Conservation (phyloP, 2,888 invertebrate genomes). For the Emmelina monodactyla region DNA sequence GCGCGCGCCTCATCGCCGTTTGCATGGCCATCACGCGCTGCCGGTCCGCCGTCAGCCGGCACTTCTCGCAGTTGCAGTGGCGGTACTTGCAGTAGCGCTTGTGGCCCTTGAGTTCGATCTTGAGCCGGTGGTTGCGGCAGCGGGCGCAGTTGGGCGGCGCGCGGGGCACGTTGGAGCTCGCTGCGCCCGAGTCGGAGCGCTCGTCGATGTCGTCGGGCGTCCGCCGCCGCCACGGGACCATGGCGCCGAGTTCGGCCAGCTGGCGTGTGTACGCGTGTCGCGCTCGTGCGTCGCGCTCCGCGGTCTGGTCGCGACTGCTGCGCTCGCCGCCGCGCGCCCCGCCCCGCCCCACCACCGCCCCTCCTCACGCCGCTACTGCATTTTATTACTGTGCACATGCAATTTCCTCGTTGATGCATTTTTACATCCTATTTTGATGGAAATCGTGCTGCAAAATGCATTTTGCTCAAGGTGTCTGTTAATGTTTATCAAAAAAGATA, state of each 20-base stretch:
- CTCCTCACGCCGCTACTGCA: not conserved
- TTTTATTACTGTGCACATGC: too few species aligned
- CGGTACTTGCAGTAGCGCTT: conserved; percentile 90
- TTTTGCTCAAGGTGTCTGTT: not conserved
- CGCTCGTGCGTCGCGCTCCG: too few species aligned
- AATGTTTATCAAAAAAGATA: too few species aligned
- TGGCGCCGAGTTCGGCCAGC: conserved; percentile 31
- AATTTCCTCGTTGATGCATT: too few species aligned
- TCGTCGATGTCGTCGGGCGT: conserved; percentile 56
- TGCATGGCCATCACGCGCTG: conserved; percentile 91
- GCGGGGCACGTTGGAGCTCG: conserved; percentile 70
- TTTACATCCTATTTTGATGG: too few species aligned
- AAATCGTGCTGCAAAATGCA: not conserved
- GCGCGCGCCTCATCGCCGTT: conserved; percentile 83
- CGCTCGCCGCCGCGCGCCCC: not conserved
- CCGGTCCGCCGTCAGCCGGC: conserved; percentile 84
- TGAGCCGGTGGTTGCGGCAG: conserved; percentile 90
- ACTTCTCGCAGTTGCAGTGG: conserved; percentile 85
- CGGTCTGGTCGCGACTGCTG: too few species aligned
- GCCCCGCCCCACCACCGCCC: not conserved
- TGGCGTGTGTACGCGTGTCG: too few species aligned
- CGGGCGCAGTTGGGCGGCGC: conserved; percentile 93
- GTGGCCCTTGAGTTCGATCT: conserved; percentile 89
- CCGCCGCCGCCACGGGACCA: conserved; percentile 61
- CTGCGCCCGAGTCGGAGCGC: conserved; percentile 54